Percentiles rank a stretch among this genome's conserved stretches.
phyloP scores from a whole-genome alignment of 1,140 invertebrate species.

The Paramacrobiotus metropolitanus region DNA sequence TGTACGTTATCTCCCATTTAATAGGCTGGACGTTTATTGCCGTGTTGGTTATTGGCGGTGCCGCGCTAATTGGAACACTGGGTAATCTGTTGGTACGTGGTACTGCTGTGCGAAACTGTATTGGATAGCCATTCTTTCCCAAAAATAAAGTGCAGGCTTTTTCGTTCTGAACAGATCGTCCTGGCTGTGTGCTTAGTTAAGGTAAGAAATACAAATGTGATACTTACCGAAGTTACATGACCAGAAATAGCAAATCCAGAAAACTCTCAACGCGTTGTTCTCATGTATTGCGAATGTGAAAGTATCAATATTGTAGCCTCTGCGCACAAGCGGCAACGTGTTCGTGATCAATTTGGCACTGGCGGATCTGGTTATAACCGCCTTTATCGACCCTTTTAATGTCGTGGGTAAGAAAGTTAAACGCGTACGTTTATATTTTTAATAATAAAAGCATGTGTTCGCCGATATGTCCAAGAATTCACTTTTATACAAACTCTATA shows the following conservation, averaged over 20 bases:
- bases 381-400: neutral
- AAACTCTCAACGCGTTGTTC: no score
- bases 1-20: no score
- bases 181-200: neutral
- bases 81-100: neutral
- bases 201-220: neutral
- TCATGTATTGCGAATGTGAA: no score
- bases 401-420: neutral
- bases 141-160: conserved; percentile 5
- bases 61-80: conserved; percentile 4
- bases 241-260: neutral
- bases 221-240: neutral
- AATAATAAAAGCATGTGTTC: no score
- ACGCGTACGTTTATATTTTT: no score
- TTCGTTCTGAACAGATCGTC: neutral
- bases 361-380: neutral
- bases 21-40: neutral
- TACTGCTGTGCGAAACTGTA: neutral
- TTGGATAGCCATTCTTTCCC: neutral
- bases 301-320: no score
- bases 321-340: neutral
- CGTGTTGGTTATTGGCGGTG: neutral
- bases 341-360: neutral
- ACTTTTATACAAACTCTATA: no score
- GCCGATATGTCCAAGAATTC: no score